phyloP scores from a whole-genome alignment of 2,888 invertebrate genomes.

The Lasioglossum morio region DNA sequence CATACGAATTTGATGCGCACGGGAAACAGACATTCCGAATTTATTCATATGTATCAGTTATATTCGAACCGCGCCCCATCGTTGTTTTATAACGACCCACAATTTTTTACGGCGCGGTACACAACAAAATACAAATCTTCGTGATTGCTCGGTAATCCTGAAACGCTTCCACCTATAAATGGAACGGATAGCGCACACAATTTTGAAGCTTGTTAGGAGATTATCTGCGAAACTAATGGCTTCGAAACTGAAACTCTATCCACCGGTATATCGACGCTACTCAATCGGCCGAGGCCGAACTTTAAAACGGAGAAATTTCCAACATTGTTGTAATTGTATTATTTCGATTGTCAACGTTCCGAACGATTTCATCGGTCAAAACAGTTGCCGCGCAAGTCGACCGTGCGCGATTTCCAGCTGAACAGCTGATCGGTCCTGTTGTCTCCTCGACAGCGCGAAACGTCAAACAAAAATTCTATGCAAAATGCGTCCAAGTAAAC shows the following conservation, averaged over 20 bases:
- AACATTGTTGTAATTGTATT: neutral
- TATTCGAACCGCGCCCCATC: neutral
- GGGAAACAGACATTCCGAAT: neutral
- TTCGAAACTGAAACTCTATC: neutral
- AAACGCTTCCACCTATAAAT: neutral
- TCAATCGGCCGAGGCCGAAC: neutral
- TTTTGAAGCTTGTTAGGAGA: neutral
- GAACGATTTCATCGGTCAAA: neutral
- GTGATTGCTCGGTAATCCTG: neutral
- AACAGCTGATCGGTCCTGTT: neutral
- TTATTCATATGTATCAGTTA: neutral
- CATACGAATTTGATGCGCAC: constrained; percentile 1
- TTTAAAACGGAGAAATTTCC: neutral
- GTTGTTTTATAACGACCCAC: neutral
- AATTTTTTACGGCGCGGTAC: neutral
- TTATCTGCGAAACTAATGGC: constrained; percentile 2
- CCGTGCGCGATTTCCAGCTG: neutral
- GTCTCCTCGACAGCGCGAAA: neutral
- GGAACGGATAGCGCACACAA: neutral
- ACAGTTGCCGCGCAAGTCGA: neutral
- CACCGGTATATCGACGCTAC: neutral
- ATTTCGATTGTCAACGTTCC: neutral
- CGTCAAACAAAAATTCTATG: neutral
- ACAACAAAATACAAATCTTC: neutral
- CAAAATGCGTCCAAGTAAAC: neutral